Percentiles rank a stretch among this genome's conserved stretches.
Conservation (phyloP, 2,797 vertebrate genomes). For the Odontamblyopus rebecca region DNA sequence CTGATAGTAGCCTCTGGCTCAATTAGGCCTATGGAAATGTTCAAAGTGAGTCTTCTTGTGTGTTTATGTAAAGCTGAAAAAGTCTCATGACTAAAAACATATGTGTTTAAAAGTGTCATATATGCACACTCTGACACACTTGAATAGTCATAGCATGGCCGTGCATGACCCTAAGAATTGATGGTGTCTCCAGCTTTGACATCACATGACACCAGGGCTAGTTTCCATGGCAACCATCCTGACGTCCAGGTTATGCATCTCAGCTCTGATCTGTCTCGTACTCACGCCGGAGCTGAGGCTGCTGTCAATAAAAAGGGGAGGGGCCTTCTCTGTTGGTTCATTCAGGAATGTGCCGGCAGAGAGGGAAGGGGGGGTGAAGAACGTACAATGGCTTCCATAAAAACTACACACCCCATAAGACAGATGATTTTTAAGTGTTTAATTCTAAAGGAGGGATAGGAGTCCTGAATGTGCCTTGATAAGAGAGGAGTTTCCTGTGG, state of each 20-base stretch:
- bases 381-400: conserved; percentile 34
- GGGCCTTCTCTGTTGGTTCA: conserved; percentile 34
- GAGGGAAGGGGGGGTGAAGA: conserved; percentile 9
- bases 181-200: conserved; percentile 21
- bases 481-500: conserved; percentile 51
- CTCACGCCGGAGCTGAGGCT: conserved; percentile 9
- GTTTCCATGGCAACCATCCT: conserved; percentile 50
- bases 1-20: conserved; percentile 2
- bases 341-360: conserved; percentile 56
- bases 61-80: conserved; percentile 15
- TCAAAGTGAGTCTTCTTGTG: conserved; percentile 37
- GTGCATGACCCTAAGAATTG: conserved; percentile 30
- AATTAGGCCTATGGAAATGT: background rate
- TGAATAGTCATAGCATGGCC: conserved; percentile 9
- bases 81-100: conserved; percentile 9
- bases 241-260: conserved; percentile 33
- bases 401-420: conserved; percentile 4
- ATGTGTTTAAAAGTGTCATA: background rate
- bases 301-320: conserved; percentile 41
- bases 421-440: conserved; percentile 22
- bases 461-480: conserved; percentile 80
- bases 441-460: conserved; percentile 24
- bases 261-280: conserved; percentile 27
- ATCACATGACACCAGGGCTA: conserved; percentile 17
- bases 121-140: background rate